phyloP scores from a whole-genome alignment of 1,140 invertebrate genomes.

The Anastatus disparis region DNA sequence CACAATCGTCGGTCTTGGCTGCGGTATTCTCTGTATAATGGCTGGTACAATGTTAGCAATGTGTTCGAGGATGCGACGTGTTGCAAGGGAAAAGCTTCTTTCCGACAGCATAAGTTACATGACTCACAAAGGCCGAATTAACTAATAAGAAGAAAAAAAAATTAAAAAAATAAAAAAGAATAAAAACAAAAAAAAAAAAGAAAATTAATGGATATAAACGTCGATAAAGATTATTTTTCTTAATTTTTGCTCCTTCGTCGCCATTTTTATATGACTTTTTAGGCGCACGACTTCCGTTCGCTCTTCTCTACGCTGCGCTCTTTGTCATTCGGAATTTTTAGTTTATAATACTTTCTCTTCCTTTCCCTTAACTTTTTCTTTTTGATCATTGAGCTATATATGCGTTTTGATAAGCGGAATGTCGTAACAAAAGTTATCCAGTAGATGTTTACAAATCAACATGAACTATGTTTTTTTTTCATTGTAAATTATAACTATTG shows the following conservation, averaged over 20 bases:
- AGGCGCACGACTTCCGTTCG: neutral
- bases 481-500: no score
- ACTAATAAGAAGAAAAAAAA: constrained; percentile 59
- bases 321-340: neutral
- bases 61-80: constrained; percentile 75
- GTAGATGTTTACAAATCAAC: no score
- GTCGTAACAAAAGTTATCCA: no score
- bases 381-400: no score
- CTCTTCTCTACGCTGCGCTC: neutral
- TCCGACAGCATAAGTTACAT: constrained; percentile 74
- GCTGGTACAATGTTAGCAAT: constrained; percentile 76
- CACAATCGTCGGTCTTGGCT: constrained; percentile 77
- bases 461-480: no score
- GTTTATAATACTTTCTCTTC: no score
- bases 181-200: neutral
- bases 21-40: constrained; percentile 75
- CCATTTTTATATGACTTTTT: neutral
- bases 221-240: no score
- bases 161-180: neutral
- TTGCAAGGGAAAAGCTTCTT: constrained; percentile 66
- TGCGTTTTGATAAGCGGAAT: no score
- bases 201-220: no score
- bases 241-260: neutral
- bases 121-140: constrained; percentile 78
- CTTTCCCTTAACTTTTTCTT: no score